Conservation (phyloP, 2,888 invertebrate species). For the Pseudococcus longispinus region DNA sequence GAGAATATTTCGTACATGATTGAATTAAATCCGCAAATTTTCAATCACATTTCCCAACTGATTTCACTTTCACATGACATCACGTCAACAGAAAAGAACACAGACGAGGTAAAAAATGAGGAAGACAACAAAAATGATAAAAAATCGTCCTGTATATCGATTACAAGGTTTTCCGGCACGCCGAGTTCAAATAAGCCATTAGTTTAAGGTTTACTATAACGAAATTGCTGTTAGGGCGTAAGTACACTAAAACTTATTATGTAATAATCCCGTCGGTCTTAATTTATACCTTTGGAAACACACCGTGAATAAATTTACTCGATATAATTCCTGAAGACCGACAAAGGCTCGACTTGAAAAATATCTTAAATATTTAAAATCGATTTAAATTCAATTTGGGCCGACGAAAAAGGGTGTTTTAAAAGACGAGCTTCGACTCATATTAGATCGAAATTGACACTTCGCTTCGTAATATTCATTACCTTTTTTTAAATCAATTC, state of each 20-base stretch:
- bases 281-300: background rate
- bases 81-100: background rate
- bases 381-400: background rate
- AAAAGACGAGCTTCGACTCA: too few species aligned
- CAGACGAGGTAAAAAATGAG: background rate
- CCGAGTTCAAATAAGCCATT: background rate
- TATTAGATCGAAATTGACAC: background rate
- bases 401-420: too few species aligned
- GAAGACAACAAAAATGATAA: background rate
- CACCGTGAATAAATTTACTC: background rate
- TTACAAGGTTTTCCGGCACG: background rate
- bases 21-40: background rate
- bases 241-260: background rate
- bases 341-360: background rate
- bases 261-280: background rate
- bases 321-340: background rate
- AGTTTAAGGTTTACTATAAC: background rate
- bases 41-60: background rate
- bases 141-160: background rate
- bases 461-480: background rate
- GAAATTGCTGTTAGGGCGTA: background rate
- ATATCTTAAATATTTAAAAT: background rate
- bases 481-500: too few species aligned
- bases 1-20: too few species aligned
- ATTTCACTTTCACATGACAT: background rate